Conservation (phyloP, 2,113 vertebrate species). For the Hirundichthys speculiger region DNA sequence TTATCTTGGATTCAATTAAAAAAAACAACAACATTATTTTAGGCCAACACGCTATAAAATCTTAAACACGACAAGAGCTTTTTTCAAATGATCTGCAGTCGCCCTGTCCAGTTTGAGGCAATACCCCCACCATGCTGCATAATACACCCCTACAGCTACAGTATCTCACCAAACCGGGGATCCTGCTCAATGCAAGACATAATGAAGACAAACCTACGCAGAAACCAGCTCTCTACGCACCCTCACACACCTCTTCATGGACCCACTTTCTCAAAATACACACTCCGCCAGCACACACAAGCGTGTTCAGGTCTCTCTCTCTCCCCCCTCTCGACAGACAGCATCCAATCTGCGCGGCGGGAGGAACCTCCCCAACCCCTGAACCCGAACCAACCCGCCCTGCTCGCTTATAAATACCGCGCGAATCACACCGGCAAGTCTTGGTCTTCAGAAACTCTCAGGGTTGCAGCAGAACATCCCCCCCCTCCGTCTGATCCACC, state of each 20-base stretch:
- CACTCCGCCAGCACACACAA: conserved; percentile 36
- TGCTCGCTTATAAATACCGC: conserved; percentile 88
- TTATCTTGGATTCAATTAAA: too few relatives aligned
- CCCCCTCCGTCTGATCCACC: conserved; percentile 67
- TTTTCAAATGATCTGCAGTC: too few relatives aligned
- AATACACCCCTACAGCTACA: too few relatives aligned
- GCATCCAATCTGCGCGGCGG: conserved; percentile 83
- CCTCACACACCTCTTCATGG: conserved; percentile 30
- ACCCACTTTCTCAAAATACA: conserved; percentile 51
- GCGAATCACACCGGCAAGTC: conserved; percentile 84
- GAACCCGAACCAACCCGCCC: conserved; percentile 82
- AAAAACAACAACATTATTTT: too few relatives aligned
- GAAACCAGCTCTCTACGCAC: conserved; percentile 7
- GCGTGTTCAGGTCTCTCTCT: conserved; percentile 37
- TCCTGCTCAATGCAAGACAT: conserved; percentile 11
- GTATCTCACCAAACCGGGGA: background rate
- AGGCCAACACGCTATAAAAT: too few relatives aligned
- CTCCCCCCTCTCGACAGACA: conserved; percentile 61
- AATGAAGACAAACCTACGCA: conserved; percentile 40
- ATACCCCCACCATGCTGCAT: too few relatives aligned
- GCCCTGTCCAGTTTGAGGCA: too few relatives aligned
- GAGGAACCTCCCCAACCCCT: conserved; percentile 84
- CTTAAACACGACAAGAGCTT: too few relatives aligned
- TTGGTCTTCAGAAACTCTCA: conserved; percentile 84
- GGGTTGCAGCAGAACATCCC: conserved; percentile 81